Evolutionary conservation across 2,888 invertebrate species (phyloP).

Genomic region (Caenorhabditis zanzibari): DNA sequence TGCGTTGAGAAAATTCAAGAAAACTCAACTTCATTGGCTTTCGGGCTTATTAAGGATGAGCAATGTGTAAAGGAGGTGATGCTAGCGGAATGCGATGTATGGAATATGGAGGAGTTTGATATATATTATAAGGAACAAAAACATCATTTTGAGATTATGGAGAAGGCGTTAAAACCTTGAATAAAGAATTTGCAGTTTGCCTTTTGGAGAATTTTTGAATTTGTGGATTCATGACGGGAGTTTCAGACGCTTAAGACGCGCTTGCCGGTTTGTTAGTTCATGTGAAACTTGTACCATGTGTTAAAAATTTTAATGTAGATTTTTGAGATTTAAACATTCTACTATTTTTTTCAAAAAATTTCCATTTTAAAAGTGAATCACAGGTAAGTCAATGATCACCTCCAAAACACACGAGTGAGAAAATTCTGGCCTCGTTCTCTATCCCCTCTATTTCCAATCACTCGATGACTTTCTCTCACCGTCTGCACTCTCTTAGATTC

Average conservation of each 20-base stretch:
- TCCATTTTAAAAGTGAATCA: no score
- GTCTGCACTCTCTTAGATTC: neutral
- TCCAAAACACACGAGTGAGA: neutral
- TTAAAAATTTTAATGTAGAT: no score
- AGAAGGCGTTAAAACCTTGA: no score
- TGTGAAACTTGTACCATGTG: no score
- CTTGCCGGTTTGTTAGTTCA: no score
- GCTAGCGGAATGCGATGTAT: neutral
- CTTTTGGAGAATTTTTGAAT: no score
- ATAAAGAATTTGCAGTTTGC: no score
- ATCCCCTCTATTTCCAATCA: neutral
- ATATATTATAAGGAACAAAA: neutral
- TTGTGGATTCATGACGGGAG: no score
- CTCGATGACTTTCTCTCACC: neutral
- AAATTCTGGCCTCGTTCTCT: neutral
- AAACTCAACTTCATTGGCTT: no score
- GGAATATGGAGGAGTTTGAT: neutral
- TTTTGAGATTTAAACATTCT: no score
- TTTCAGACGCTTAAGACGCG: no score
- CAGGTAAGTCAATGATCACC: neutral
- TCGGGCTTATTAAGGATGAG: neutral
- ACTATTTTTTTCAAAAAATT: conserved; percentile 5
- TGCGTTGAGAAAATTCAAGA: neutral
- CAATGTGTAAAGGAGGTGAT: neutral
- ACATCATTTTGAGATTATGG: neutral